Evolutionary conservation across 2,113 vertebrate species (phyloP), one percentile per base, ranked within the genome.

Genomic region (Gnathonemus longibarbis): DNA sequence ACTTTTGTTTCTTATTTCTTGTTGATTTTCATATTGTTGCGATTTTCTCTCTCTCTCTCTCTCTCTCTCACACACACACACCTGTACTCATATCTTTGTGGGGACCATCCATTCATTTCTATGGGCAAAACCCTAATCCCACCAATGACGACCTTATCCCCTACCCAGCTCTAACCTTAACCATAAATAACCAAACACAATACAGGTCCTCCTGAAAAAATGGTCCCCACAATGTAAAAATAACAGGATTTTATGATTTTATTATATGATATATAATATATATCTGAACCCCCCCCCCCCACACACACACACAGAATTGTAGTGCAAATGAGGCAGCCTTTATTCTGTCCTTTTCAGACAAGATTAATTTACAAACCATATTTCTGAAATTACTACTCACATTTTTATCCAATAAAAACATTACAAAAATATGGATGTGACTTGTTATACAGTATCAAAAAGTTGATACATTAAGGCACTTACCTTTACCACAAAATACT

Each of bases 391-490:
- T 58, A 89, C 83, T 89, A 50, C 50, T 66, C 87, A 88, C 85
- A 88, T 88, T 88, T 90, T 86, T 86, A 89, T 87, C 17, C 85
- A 88, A 31, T 58, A 74, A 46, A 80, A 80, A 88, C 84, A 77
- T 48, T 90, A 86, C 88, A 90, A 90, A 90, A 90, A 90, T 90
- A 90, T 49, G 87, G 48, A 48, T 89, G 56, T 10, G 48, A 70
- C 5, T 24, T 56, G 42, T 89, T 87, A 62, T 17, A 50, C 58
- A 31, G 46, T 9, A 88, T 87, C 85, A 80, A 90, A 83, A 88
- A 21, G 17, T 46, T n/a, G 42, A 80, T 48, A 52, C 39, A 49
- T 90, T 90, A 90, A 90, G 90, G 90, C 90, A 90, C 87, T 88
- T 90, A 49, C 24, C 48, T 80, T 88, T 87, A 62, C 52, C 62